These are phyloP conservation scores for Oenanthe oenanthe DNA, from an alignment of 2,113 vertebrate species.

Conservation along the genomic window DNA sequence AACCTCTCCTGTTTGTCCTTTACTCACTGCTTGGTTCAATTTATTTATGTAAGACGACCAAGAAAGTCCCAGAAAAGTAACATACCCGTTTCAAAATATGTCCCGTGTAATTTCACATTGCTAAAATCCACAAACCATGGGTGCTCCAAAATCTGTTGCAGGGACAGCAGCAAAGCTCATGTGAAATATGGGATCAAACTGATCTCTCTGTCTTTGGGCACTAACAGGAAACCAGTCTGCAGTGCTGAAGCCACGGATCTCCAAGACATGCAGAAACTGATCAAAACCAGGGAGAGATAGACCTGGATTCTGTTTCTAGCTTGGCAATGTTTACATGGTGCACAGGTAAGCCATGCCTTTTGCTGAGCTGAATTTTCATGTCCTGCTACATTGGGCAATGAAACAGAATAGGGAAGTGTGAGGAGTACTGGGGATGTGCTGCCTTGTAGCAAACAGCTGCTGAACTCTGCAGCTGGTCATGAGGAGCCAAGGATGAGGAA, in stretches of 20 bases:
- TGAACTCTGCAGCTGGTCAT: not conserved
- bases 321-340: not conserved
- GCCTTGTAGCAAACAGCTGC: not conserved
- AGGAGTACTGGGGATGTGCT: not conserved
- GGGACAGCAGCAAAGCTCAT: not conserved
- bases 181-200: not conserved
- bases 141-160: not conserved
- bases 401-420: not conserved
- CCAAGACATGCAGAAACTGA: not conserved
- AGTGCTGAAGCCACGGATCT: not conserved
- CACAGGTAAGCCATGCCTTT: not conserved
- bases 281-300: not conserved
- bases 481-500: not conserved
- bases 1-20: not conserved
- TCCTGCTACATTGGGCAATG: not conserved
- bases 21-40: not conserved
- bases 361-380: not conserved
- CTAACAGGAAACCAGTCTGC: not conserved
- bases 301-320: not conserved
- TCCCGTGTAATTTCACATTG: not conserved
- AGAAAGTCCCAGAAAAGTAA: not conserved
- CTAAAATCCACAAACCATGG: not conserved
- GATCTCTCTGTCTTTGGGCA: not conserved
- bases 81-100: not conserved
- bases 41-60: not conserved